phyloP scores from a whole-genome alignment of 1,140 invertebrate genomes.

The Hyles euphorbiae region DNA sequence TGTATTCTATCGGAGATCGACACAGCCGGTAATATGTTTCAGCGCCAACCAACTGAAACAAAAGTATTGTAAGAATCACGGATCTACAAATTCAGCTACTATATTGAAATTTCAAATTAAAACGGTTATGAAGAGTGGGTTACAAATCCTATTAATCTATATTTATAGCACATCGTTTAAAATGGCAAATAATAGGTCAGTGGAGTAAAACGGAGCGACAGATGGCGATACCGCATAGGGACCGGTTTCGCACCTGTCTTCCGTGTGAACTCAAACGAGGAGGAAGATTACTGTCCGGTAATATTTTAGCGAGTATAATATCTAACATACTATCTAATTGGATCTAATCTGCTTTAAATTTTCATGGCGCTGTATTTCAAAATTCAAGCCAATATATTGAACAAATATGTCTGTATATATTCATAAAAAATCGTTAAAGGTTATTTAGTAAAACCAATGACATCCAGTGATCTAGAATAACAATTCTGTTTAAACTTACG shows the following conservation, averaged over 20 bases:
- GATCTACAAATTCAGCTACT: not conserved
- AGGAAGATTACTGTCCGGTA: not conserved
- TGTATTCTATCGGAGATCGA: constrained; percentile 73
- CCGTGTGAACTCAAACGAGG: not conserved
- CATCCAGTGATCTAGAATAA: not conserved
- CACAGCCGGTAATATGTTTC: constrained; percentile 81
- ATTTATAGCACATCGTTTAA: not conserved
- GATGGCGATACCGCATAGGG: not conserved
- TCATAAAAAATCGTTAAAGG: too few species aligned
- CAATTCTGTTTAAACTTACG: constrained; percentile 47
- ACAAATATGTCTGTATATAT: too few species aligned
- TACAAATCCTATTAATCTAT: too few species aligned
- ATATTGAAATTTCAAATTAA: too few species aligned
- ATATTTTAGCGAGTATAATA: too few species aligned
- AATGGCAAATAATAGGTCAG: not conserved
- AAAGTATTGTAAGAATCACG: not conserved
- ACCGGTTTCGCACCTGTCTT: not conserved
- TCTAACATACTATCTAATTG: too few species aligned
- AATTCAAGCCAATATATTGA: too few species aligned
- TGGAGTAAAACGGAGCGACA: not conserved
- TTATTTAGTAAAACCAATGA: too few species aligned
- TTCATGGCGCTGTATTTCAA: too few species aligned
- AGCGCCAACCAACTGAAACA: constrained; percentile 58
- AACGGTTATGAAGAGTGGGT: too few species aligned
- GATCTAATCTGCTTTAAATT: too few species aligned